These are phyloP conservation scores for Sycobia sp. DNA, from an alignment of 1,140 invertebrate genomes.

Conservation along the genomic window DNA sequence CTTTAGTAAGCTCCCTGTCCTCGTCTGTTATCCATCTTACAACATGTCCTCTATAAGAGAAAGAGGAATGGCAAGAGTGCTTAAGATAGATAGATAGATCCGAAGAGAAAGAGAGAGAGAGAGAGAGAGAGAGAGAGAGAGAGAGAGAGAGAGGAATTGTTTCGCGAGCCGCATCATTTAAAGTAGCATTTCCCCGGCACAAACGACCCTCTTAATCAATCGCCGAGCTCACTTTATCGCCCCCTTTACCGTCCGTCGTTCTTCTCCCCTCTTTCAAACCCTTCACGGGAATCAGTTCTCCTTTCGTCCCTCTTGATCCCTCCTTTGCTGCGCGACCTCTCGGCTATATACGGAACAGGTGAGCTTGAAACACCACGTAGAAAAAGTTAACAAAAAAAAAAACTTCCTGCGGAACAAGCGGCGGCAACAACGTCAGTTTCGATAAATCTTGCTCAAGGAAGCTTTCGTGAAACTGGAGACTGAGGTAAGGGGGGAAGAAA, in stretches of 20 bases:
- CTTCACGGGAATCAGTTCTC: slow-evolving; percentile 12
- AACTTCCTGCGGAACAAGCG: slow-evolving; percentile 35
- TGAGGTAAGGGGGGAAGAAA: no score
- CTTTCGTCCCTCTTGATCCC: not conserved
- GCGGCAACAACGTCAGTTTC: slow-evolving; percentile 42
- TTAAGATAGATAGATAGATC: no score
- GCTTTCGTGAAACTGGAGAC: slow-evolving; percentile 7
- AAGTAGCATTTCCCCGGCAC: slow-evolving; percentile 52
- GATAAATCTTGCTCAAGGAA: slow-evolving; percentile 45
- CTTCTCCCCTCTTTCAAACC: slow-evolving; percentile 15
- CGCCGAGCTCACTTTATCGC: slow-evolving; percentile 54
- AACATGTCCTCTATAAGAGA: no score
- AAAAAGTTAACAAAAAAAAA: slow-evolving; percentile 46
- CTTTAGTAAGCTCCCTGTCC: no score
- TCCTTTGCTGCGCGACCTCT: slow-evolving; percentile 20
- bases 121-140: no score
- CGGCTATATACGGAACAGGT: not conserved
- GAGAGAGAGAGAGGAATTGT: no score
- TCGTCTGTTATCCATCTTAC: no score
- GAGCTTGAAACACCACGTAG: not conserved
- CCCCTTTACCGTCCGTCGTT: slow-evolving; percentile 9
- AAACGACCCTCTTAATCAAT: slow-evolving; percentile 60
- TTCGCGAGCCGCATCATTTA: slow-evolving; percentile 39
- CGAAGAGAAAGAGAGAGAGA: no score
- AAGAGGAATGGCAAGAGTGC: no score